Percentiles rank a stretch among this genome's conserved stretches.
phyloP scores from a whole-genome alignment of 2,888 invertebrate species.

The Trachelus iudaicus region DNA sequence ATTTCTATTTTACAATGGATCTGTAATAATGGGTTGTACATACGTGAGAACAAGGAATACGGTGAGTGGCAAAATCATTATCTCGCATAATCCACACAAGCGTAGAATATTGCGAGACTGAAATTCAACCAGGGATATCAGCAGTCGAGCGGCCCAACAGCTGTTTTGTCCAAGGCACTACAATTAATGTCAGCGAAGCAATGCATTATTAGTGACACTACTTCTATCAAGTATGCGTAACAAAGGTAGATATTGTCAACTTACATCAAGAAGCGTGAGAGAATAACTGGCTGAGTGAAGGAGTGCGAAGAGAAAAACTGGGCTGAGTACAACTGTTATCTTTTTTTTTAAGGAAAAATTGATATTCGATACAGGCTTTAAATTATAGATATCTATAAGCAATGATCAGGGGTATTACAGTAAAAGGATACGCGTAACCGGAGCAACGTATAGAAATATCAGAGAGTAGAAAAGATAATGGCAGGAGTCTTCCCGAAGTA shows the following conservation, averaged over 20 bases:
- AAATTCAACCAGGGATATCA: constrained; percentile 89
- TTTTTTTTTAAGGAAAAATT: constrained; percentile 33
- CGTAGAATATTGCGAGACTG: constrained; percentile 91
- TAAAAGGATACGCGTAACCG: constrained; percentile 89
- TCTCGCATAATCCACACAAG: constrained; percentile 92
- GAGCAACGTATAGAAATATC: constrained; percentile 91
- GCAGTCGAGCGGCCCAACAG: constrained; percentile 86
- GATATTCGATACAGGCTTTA: not conserved
- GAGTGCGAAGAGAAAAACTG: constrained; percentile 90
- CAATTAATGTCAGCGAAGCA: constrained; percentile 40
- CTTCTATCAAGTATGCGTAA: not conserved
- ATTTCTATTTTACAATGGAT: not conserved
- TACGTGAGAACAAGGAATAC: constrained; percentile 86
- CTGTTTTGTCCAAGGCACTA: constrained; percentile 93
- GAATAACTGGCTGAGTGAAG: constrained; percentile 95
- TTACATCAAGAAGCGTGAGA: constrained; percentile 89
- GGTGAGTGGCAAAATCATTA: constrained; percentile 88
- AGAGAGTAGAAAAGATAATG: constrained; percentile 96
- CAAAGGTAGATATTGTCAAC: constrained; percentile 64
- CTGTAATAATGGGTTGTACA: constrained; percentile 64
- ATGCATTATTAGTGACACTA: not conserved
- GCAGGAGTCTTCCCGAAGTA: constrained; percentile 92
- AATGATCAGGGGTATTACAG: not conserved
- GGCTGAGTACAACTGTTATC: constrained; percentile 85
- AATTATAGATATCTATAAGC: not conserved